Evolutionary conservation across 2,113 vertebrate species (phyloP), one percentile per base, ranked within the genome.

Genomic region (Neodontobutis hainanensis): DNA sequence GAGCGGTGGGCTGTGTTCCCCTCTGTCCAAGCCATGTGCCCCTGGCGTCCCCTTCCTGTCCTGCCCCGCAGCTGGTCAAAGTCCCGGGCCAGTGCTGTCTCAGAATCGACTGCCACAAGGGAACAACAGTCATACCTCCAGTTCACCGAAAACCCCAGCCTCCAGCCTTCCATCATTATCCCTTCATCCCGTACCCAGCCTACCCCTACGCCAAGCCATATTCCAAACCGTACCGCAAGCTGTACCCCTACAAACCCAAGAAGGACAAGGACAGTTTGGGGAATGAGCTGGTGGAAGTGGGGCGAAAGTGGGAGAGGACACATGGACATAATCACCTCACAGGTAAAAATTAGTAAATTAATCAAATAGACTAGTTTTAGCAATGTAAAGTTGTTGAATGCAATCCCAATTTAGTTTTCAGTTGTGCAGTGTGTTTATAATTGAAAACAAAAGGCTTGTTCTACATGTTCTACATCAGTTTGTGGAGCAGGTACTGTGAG

Each of bases 61-160:
- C 93, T 1, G 52, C 88, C 7, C 94, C 92, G 0, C 87, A 87
- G 40, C 81, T 94, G 68, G 76, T 94, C 56, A 94, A 93, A 61
- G 89, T 93, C 11, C 91, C 93, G 0, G 93, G 94, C 8, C 93
- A 93, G 74, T 95, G 94, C 85, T 95, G 94, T 73, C 90, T 91
- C 70, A 92, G 70, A 35, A 64, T 94, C 40, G 84, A 92, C 78
- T 94, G 93, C 80, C 80, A 89, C 64, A 78, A 85, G 53, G 80
- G 87, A 34, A 75, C 82, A 53, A 61, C 81, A 0, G 35, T 81
- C 0, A 60, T 87, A 52, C 78, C 89, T 6, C 83, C 87, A 0
- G 38, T 45, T 3, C 77, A 71, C 65, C 78, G 73, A 0, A 61
- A 51, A 11, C 87, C 77, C 0, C 81, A 74, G 2, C 80, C 76